Evolutionary conservation across 2,888 invertebrate species (phyloP), one percentile per base, ranked within the genome.

Genomic region (Drosophila vallismaia): DNA sequence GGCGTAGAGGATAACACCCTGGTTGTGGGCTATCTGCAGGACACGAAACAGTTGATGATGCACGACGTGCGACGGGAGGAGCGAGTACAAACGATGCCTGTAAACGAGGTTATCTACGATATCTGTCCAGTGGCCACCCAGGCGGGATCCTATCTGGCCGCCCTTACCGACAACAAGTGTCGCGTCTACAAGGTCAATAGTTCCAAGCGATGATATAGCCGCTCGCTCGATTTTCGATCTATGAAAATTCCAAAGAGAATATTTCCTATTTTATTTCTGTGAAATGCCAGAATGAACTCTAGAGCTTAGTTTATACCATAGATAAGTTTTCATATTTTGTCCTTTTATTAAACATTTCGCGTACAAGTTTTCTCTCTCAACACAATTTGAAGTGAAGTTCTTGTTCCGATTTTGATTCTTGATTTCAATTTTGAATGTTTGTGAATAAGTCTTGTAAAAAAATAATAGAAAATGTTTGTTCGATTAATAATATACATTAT

Each of bases 1-100:
- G 69, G 74, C 6, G 82, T 91, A 4, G 93, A 94, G 0, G 92
- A 93, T 3, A 93, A 94, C 8, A 92, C 93, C 7, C 93, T 95
- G 87, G 93, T 96, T 0, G 95, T 95, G 0, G 95, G 95, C 0
- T 95, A 96, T 81, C 94, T 96, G 66, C 97, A 97, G 90, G 94
- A 94, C 54, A 94, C 93, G n/a, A 94, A 94, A 4, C 91, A 93
- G 9, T 90, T 96, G 28, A 92, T 93, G 50, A 90, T 96, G 0
- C 95, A 95, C 92, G 95, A 95, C 60, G 90, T 93, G 42, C 92
- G 91, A n/a, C 93, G 92, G 1, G 93, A 93, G 14, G 93, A 90
- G 87, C 93, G 91, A 90, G 92, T 90, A 66, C 93, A 88, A 81
- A 93, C 93, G 0, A 83, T 96, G 53, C 94, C 94, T 0, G 93